phyloP scores from a whole-genome alignment of 2,888 invertebrate species.

The Trichopria drosophilae region DNA sequence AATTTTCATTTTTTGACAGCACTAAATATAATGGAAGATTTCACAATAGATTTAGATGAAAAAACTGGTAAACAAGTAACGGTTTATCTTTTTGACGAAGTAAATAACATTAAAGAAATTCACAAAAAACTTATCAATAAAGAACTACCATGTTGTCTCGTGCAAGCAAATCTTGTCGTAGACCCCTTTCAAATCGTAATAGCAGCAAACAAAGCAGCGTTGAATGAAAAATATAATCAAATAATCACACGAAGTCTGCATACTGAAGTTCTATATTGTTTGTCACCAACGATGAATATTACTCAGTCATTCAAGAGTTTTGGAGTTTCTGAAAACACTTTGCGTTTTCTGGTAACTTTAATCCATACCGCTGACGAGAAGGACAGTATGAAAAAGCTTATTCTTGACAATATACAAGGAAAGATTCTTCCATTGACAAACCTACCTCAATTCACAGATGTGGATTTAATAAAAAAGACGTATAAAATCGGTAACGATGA shows the following conservation, averaged over 20 bases:
- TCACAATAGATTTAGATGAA: slow-evolving; percentile 55
- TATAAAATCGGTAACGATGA: slow-evolving; percentile 67
- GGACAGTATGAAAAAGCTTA: slow-evolving; percentile 43
- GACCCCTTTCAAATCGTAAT: slow-evolving; percentile 67
- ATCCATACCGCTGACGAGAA: slow-evolving; percentile 52
- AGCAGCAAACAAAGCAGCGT: slow-evolving; percentile 70
- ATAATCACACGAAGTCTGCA: slow-evolving; percentile 67
- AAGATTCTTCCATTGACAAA: slow-evolving; percentile 60
- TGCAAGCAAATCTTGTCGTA: slow-evolving; percentile 66
- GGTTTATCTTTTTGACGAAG: slow-evolving; percentile 61
- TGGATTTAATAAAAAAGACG: slow-evolving; percentile 61
- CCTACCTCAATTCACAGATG: slow-evolving; percentile 60
- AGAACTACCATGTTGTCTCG: slow-evolving; percentile 64
- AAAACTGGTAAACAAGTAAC: slow-evolving; percentile 58
- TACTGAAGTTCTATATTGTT: slow-evolving; percentile 70
- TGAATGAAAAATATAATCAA: slow-evolving; percentile 59
- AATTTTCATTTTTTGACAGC: not conserved
- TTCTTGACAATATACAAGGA: slow-evolving; percentile 63
- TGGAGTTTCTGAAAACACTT: slow-evolving; percentile 63
- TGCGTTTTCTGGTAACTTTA: slow-evolving; percentile 59
- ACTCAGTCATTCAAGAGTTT: slow-evolving; percentile 69
- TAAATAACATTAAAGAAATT: slow-evolving; percentile 64
- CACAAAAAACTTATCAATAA: slow-evolving; percentile 63
- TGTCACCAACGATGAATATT: slow-evolving; percentile 72
- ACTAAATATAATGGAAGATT: slow-evolving; percentile 34